Conservation (phyloP, 2,797 vertebrate species). For the Cottoperca gobio region DNA sequence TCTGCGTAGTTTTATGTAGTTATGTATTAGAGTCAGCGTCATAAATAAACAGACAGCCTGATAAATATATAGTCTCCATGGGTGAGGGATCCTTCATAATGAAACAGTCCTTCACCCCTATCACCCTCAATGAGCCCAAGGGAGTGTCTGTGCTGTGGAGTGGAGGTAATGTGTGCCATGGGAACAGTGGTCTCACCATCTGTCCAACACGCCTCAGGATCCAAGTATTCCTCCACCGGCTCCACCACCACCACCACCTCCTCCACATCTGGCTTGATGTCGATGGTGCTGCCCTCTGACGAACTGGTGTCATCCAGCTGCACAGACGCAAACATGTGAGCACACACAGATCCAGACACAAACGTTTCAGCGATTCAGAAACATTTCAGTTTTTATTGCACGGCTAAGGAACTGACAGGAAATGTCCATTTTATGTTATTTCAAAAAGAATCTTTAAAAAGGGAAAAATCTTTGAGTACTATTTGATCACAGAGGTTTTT, state of each 20-base stretch:
- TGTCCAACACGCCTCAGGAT: constrained; percentile 96
- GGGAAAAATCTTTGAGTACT: neutral
- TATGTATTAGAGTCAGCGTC: neutral
- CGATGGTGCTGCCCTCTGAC: constrained; percentile 98
- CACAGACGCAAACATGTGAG: constrained; percentile 30
- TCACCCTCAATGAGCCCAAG: constrained; percentile 39
- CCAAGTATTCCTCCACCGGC: constrained; percentile 95
- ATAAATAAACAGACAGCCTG: constrained; percentile 12
- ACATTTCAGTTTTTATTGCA: neutral
- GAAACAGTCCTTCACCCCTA: constrained; percentile 48
- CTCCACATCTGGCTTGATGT: constrained; percentile 95
- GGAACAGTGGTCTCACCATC: constrained; percentile 86
- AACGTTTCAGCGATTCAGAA: neutral
- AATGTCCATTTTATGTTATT: constrained; percentile 13
- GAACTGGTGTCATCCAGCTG: constrained; percentile 97
- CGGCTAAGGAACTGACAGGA: neutral
- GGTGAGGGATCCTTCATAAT: constrained; percentile 48
- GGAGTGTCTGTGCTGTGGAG: constrained; percentile 45
- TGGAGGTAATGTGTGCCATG: constrained; percentile 43
- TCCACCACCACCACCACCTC: constrained; percentile 97
- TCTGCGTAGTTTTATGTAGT: neutral
- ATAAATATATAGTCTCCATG: constrained; percentile 26
- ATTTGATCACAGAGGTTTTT: constrained; percentile 12
- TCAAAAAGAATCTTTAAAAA: constrained; percentile 22
- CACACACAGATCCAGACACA: neutral